Evolutionary conservation across 1,140 invertebrate species (phyloP), one percentile per base, ranked within the genome.

Genomic region (Saxidomus purpurata): DNA sequence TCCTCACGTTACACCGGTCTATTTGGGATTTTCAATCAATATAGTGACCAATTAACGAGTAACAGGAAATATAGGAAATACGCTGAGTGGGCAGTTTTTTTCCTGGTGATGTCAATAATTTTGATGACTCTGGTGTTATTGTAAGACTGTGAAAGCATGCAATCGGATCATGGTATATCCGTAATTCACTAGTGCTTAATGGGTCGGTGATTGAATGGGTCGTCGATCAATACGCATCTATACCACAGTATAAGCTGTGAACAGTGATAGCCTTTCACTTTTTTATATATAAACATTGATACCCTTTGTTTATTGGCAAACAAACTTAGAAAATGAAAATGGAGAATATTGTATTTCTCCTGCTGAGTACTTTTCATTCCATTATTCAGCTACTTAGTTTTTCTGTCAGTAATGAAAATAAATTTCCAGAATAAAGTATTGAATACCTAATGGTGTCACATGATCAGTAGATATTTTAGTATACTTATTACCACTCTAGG

Each of bases 1-100:
- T 67, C 28, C 28, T 28, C 61, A 67, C 61, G 31, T 67, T 67
- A 31, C 61, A 11, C n/a, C n/a, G 25, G 31, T 17, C 61, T 67
- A 31, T 25, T 31, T 28, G 31, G 61, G 61, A 28, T 11, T 67
- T 31, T n/a, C 17, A 31, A 67, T 67, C 61, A 67, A 67, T 67
- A 67, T 36, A 67, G 3, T 67, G 61, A 67, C 61, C 61, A 67
- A 67, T 67, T 67, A 67, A 67, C 61, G 28, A 67, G 61, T 67
- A 36, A 31, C 31, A n/a, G 61, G 61, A 67, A 67, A 3, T 67
- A 67, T 67, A n/a, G 61, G 61, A 67, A 67, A 31, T 67, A 31
- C 28, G 61, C 61, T 67, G 61, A 67, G 61, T 67, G 61, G 61
- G 61, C 61, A 67, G 19, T 67, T 67, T n/a, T 67, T 67, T 67